Evolutionary conservation across 2,888 invertebrate species (phyloP).

Genomic region (Sericinus montela): DNA sequence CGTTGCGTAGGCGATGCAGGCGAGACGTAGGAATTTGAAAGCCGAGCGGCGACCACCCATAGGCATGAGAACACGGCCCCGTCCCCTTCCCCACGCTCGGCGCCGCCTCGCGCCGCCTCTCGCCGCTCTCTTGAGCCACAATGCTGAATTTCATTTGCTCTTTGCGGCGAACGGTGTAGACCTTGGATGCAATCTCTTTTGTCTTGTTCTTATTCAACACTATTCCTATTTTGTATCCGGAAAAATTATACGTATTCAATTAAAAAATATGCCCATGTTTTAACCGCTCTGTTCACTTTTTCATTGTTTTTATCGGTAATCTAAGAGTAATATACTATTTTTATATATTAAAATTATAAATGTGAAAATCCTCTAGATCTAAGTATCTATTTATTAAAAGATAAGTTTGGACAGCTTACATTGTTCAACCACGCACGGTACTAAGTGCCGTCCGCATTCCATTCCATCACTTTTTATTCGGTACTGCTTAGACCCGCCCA

Average conservation of each 20-base stretch:
- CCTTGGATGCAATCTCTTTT: constrained; percentile 37
- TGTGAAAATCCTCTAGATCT: too few relatives aligned
- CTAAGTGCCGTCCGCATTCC: constrained; percentile 65
- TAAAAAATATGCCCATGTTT: too few relatives aligned
- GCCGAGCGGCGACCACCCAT: constrained; percentile 77
- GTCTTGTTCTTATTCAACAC: constrained; percentile 20
- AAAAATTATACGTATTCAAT: neutral
- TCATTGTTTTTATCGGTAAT: too few relatives aligned
- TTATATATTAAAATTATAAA: too few relatives aligned
- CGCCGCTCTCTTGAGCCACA: constrained; percentile 65
- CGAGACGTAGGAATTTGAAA: constrained; percentile 77
- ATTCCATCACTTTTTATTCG: constrained; percentile 62
- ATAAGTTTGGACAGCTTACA: constrained; percentile 19
- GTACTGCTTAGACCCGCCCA: constrained; percentile 66
- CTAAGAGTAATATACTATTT: too few relatives aligned
- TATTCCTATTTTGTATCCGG: constrained; percentile 3
- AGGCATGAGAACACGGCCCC: constrained; percentile 74
- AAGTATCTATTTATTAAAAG: too few relatives aligned
- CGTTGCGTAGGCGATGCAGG: constrained; percentile 69
- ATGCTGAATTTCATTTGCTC: constrained; percentile 75
- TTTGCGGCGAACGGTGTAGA: constrained; percentile 47
- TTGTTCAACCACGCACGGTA: constrained; percentile 21
- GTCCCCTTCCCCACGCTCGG: constrained; percentile 73
- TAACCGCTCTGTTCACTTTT: too few relatives aligned
- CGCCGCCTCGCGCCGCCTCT: constrained; percentile 74